Percentiles rank a stretch among this genome's conserved stretches.
Evolutionary conservation across 2,888 invertebrate genomes (phyloP).

Genomic region (Conus canariensis): DNA sequence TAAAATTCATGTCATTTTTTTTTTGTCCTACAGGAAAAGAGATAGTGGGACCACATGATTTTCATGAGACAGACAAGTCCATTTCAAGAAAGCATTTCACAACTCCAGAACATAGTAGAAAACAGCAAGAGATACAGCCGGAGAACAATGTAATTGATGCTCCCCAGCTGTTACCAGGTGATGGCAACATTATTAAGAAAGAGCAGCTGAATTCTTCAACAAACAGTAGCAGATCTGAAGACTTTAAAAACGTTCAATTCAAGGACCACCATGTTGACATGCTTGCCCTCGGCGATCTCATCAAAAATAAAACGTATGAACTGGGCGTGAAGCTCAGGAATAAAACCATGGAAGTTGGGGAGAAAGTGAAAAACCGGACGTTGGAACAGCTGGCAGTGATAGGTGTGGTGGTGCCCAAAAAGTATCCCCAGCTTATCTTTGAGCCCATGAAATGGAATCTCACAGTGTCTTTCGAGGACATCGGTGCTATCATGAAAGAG

Average conservation of each 20-base stretch:
- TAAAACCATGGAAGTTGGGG: slow-evolving; percentile 65
- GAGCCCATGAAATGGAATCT: slow-evolving; percentile 63
- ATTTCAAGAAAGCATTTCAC: slow-evolving; percentile 30
- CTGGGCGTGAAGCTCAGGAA: slow-evolving; percentile 64
- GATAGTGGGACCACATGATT: not conserved
- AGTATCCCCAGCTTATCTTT: slow-evolving; percentile 59
- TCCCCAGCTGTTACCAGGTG: not conserved
- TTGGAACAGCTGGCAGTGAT: slow-evolving; percentile 66
- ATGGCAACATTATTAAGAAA: too few relatives aligned
- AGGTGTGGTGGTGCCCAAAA: slow-evolving; percentile 60
- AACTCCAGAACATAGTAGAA: not conserved
- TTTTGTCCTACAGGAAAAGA: slow-evolving; percentile 15
- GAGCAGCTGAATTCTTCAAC: not conserved
- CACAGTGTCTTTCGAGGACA: slow-evolving; percentile 66
- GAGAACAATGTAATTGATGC: slow-evolving; percentile 39
- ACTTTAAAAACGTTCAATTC: not conserved
- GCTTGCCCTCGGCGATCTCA: slow-evolving; percentile 25
- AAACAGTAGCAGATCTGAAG: not conserved
- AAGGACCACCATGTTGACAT: not conserved
- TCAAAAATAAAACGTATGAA: slow-evolving; percentile 57
- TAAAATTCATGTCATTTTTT: not conserved
- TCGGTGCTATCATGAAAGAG: slow-evolving; percentile 70
- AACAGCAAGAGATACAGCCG: not conserved
- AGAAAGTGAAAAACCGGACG: slow-evolving; percentile 69
- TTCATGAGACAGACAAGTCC: not conserved